Percentiles rank a stretch among this genome's conserved stretches.
Conservation (phyloP, 2,888 invertebrate species). For the Xiphydria camelus region DNA sequence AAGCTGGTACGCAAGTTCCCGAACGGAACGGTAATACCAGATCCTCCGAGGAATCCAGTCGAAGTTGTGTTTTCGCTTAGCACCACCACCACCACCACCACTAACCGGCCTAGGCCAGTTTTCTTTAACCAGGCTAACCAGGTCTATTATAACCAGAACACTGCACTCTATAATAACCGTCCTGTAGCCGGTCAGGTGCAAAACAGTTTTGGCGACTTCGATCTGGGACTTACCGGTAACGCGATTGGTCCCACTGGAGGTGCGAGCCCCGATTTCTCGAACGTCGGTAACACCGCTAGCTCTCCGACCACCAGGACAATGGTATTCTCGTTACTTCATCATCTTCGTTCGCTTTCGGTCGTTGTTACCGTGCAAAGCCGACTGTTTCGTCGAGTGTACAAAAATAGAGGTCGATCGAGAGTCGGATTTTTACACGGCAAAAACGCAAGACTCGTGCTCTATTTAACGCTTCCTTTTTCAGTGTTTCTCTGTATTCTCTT, state of each 20-base stretch:
- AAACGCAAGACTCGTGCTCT: no score
- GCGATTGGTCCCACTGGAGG: constrained; percentile 38
- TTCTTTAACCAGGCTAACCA: constrained; percentile 44
- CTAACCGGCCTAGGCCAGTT: constrained; percentile 48
- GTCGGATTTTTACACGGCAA: no score
- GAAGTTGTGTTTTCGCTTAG: constrained; percentile 55
- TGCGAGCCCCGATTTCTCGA: constrained; percentile 39
- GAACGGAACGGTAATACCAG: constrained; percentile 78
- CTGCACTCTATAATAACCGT: constrained; percentile 45
- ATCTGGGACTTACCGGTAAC: constrained; percentile 52
- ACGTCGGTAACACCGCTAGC: constrained; percentile 43
- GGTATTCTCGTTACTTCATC: constrained; percentile 48
- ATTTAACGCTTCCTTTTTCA: no score
- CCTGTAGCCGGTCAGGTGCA: constrained; percentile 37
- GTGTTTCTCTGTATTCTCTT: no score
- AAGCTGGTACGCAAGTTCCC: constrained; percentile 79
- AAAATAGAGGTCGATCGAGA: no score
- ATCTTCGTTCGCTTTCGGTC: constrained; percentile 22
- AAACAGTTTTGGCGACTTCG: constrained; percentile 42
- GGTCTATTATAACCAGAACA: constrained; percentile 42
- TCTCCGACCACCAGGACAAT: constrained; percentile 43
- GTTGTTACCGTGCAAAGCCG: no score
- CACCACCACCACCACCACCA: constrained; percentile 47
- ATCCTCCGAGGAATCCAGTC: constrained; percentile 57
- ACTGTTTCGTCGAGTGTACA: no score